Conservation (phyloP, 2,113 vertebrate species). For the Alosa alosa region DNA sequence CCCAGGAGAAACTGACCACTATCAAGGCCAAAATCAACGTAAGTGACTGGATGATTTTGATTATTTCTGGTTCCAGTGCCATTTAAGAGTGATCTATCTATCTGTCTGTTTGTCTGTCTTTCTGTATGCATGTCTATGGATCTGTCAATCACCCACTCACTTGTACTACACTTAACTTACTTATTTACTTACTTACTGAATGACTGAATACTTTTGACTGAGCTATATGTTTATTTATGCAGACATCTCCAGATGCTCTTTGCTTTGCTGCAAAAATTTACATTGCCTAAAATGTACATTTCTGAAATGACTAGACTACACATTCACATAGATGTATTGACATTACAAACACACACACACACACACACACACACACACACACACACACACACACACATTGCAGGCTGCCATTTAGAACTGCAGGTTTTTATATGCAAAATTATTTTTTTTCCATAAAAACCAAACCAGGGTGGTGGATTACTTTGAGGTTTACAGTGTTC, state of each 20-base stretch:
- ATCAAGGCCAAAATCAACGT: conserved; percentile 89
- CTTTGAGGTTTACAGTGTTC: not conserved
- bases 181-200: not conserved
- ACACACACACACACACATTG: too few species aligned
- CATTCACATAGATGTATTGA: too few species aligned
- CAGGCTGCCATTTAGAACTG: not conserved
- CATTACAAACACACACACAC: too few species aligned
- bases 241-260: not conserved
- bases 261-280: too few species aligned
- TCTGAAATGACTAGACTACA: not conserved
- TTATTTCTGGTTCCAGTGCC: not conserved
- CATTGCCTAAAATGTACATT: not conserved
- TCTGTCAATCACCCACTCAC: not conserved
- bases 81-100: not conserved
- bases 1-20: conserved; percentile 83
- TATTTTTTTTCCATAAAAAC: not conserved
- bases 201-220: not conserved
- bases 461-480: not conserved
- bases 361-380: too few species aligned
- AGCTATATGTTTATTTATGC: not conserved
- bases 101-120: not conserved
- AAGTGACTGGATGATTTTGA: conserved; percentile 59
- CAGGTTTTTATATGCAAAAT: not conserved
- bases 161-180: not conserved
- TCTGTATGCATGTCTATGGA: not conserved